Evolutionary conservation across 2,888 invertebrate species (phyloP), one percentile per base, ranked within the genome.

Genomic region (Andrena praecox): DNA sequence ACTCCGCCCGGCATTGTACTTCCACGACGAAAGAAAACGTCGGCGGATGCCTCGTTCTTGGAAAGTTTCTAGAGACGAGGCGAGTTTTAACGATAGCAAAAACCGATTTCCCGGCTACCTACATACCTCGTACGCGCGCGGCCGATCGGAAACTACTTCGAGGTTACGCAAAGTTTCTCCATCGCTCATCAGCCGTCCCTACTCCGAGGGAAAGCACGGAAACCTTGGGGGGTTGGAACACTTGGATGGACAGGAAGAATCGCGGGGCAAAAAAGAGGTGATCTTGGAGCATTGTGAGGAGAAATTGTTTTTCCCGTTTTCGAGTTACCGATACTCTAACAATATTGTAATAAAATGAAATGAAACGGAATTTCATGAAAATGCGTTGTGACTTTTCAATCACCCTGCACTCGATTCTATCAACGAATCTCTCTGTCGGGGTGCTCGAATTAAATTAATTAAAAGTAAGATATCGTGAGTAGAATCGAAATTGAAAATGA

Each of bases 121-220:
- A 7, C 54, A 35, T 5, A 29, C 35, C 50, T 27, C 42, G 64
- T 80, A 80, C 78, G 74, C 74, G 85, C 66, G 66, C 24, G 62
- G 42, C 59, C 80, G 85, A 87, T 85, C 83, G 87, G 69, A 84
- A 88, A 83, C 76, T 84, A 84, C 88, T 88, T 84, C 76, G 78
- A 72, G 67, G 76, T 76, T 72, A 66, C 68, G 77, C 48, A 52
- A 88, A 87, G 84, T 88, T 88, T 84, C 75, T 80, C 80, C 84
- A 88, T 87, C 88, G 87, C 80, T 87, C 87, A 83, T 88, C 84
- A 77, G 62, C 77, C 31, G 74, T 59, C 68, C 63, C 29, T 66
- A 54, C 52, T 71, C 74, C 33, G 63, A 31, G n/a, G 62, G 64
- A 77, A 77, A 71, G 60, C 67, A 64, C 77, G 29, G 60, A 29